Evolutionary conservation across 2,888 invertebrate genomes (phyloP), one percentile per base, ranked within the genome.

Genomic region (Neoascia interrupta): DNA sequence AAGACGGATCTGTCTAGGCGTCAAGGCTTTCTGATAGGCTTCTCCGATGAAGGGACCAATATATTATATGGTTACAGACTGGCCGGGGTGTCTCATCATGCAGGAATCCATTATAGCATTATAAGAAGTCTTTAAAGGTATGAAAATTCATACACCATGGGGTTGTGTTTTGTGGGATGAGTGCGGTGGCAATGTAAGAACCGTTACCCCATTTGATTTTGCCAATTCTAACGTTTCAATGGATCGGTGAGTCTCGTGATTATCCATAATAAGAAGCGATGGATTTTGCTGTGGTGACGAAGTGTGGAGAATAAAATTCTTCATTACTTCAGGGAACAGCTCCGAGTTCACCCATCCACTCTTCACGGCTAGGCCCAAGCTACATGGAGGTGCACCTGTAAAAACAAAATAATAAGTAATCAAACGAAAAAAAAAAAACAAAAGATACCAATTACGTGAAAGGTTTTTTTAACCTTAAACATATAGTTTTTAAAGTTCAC

Each of bases 41-140:
- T 39, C 49, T 19, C 41, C 63, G 18, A 63, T 34, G 3, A 41
- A 63, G 43, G 21, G 15, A 5, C 51, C 51, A 41, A 51, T 34
- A 8, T 51, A 31, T 51, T 51, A 41, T 34, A 51, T 63, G 21
- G 51, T 63, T 15, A 63, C 39, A 41, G 49, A 31, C 39, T 51
- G 49, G 31, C 49, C 39, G 28, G 39, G 31, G 43, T 51, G 41
- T 21, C 41, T 63, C 47, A 61, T 39, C 39, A 61, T 49, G 15
- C 49, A 61, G 21, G 21, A 51, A 21, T 49, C 49, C 49, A 51
- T 45, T 21, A 31, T 34, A 11, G 43, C 34, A 15, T 58, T 58
- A 15, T 61, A 61, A 39, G 31, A 8, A 21, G 19, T 49, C 49
- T 61, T 49, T 19, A 63, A 51, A 21, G 63, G 63, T 21, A 21